Evolutionary conservation across 1,140 invertebrate genomes (phyloP).

Genomic region (Thaumetopoea pityocampa): DNA sequence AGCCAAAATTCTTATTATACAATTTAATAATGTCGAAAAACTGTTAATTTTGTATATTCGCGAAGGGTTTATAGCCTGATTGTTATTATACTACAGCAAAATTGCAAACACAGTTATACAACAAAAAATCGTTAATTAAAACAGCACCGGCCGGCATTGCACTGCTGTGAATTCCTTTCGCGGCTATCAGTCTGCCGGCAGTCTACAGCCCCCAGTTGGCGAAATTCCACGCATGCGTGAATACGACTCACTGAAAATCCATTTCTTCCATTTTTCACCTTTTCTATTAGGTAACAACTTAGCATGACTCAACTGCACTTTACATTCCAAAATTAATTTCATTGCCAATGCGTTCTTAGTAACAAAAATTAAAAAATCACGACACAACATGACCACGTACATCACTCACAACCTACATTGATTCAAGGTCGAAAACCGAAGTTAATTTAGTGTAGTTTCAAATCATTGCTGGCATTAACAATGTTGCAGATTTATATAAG

Average conservation of each 20-base stretch:
- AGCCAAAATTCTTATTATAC: too few relatives aligned
- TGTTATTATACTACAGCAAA: too few relatives aligned
- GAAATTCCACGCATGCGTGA: slow-evolving; percentile 16
- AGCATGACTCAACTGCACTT: background rate
- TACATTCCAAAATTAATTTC: slow-evolving; percentile 5
- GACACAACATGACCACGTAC: slow-evolving; percentile 3
- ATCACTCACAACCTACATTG: slow-evolving; percentile 28
- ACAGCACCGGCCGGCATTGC: too few relatives aligned
- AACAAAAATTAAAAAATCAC: slow-evolving; percentile 3
- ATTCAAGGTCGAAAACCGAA: slow-evolving; percentile 42
- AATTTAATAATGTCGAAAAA: too few relatives aligned
- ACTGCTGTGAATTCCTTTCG: too few relatives aligned
- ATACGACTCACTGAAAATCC: slow-evolving; percentile 8
- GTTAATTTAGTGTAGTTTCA: slow-evolving; percentile 43
- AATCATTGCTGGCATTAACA: slow-evolving; percentile 30
- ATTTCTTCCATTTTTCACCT: slow-evolving; percentile 11
- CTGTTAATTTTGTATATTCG: too few relatives aligned
- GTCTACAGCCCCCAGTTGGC: too few relatives aligned
- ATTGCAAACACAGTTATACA: too few relatives aligned
- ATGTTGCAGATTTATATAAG: slow-evolving; percentile 43
- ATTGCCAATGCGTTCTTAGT: background rate
- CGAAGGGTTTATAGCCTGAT: too few relatives aligned
- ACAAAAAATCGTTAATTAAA: too few relatives aligned
- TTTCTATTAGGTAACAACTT: slow-evolving; percentile 9
- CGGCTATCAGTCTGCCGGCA: too few relatives aligned